Base-by-base conservation (phyloP, 2,888 invertebrate species). In the Drosophila percnosoma region DNA sequence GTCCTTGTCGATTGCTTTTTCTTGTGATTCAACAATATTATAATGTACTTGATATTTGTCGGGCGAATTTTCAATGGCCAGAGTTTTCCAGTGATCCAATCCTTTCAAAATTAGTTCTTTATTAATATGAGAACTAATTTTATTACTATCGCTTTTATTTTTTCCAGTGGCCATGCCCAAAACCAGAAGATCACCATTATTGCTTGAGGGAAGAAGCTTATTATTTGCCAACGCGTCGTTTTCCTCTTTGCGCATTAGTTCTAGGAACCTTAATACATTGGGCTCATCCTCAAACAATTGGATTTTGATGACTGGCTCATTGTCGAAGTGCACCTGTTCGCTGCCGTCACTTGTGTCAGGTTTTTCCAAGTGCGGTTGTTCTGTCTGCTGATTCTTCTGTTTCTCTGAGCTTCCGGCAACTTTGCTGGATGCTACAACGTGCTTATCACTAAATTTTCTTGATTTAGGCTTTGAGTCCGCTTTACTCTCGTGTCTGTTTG, bases 161-260 rank as follows among this genome's bases (percentile, higher is more conserved):
- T 40, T 29, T 13, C 7, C 11, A n/a, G 21, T 24, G 8, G 15
- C 24, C 24, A 24, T 24, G 15, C 45, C 45, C 45, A 45, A 24
- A 4, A 45, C 45, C 8, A 45, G 24, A 15, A 33, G 21, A 27
- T 27, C 38, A 8, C 4, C 27, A 27, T 27, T 38, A 13, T 18
- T 38, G n/a, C 24, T 45, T 24, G 45, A 15, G 15, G 24, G 27
- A 45, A 27, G 18, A 11, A 11, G 2, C 7, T 68, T 38, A 10
- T 29, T 31, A 15, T 2, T 24, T 21, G 57, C 31, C 8, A 65
- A 6, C 1, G 42, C 38, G 10, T 57, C 65, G 0, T 4, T 55
- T 18, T 70, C 57, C 7, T 62, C 63, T 10, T 45, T 13, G 27
- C 59, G 53, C 33, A 75, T 66, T 18, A 53, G 8, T 1, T 78